phyloP scores from a whole-genome alignment of 2,113 vertebrate genomes.

The Macaca mulatta region DNA sequence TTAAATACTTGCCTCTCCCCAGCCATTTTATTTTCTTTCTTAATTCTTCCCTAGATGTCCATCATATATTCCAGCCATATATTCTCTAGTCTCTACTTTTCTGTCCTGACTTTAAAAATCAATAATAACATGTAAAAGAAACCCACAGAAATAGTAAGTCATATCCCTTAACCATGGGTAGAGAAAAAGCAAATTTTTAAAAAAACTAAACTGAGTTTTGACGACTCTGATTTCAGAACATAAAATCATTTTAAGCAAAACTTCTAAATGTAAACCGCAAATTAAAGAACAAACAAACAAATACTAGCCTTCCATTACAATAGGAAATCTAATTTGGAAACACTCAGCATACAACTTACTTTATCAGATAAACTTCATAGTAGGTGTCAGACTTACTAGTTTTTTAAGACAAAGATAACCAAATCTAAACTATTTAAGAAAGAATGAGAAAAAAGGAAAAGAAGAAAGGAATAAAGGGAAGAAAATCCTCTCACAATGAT shows the following conservation, averaged over 20 bases:
- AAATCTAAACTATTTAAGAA: slow-evolving; percentile 26
- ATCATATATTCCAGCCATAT: not conserved
- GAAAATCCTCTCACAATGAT: not conserved
- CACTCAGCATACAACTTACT: not conserved
- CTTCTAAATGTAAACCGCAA: slow-evolving; percentile 31
- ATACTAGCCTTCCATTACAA: not conserved
- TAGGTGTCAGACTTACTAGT: not conserved
- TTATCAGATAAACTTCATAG: not conserved
- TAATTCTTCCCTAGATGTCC: not conserved
- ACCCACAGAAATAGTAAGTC: not conserved
- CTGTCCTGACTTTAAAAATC: not conserved
- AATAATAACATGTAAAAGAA: not conserved
- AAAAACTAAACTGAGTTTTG: slow-evolving; percentile 12
- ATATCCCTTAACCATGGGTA: not conserved
- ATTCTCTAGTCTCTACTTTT: not conserved
- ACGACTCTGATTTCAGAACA: slow-evolving; percentile 16
- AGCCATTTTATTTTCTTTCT: not conserved
- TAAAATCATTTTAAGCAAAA: not conserved
- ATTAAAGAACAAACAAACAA: slow-evolving; percentile 36
- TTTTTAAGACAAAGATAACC: not conserved
- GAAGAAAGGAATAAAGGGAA: not conserved
- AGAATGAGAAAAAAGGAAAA: slow-evolving; percentile 30
- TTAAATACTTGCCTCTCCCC: not conserved
- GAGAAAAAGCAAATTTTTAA: not conserved
- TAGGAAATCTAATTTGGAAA: slow-evolving; percentile 44